Conservation (phyloP, 2,888 invertebrate species). For the Eurytoma adleriae region DNA sequence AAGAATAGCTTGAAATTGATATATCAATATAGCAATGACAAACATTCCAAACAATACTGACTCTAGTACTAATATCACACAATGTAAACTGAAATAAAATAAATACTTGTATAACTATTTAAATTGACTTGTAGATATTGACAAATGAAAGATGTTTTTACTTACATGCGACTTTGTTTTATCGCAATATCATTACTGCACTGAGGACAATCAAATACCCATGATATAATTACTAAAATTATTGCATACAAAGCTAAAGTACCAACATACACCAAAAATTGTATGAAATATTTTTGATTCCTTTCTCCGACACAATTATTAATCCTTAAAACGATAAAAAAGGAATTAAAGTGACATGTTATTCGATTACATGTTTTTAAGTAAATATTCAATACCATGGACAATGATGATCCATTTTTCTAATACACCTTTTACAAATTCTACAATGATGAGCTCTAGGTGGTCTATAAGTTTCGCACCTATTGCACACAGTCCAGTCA, state of each 20-base stretch:
- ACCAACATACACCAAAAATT: slow-evolving; percentile 90
- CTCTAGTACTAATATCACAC: slow-evolving; percentile 88
- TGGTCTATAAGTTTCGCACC: slow-evolving; percentile 89
- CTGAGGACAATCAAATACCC: slow-evolving; percentile 83
- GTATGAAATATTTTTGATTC: slow-evolving; percentile 94
- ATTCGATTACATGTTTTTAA: slow-evolving; percentile 17
- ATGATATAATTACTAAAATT: slow-evolving; percentile 83
- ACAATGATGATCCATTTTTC: slow-evolving; percentile 91
- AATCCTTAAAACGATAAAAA: slow-evolving; percentile 78
- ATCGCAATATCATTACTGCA: slow-evolving; percentile 82
- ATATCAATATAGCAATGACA: slow-evolving; percentile 90
- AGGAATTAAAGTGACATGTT: background rate
- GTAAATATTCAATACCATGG: slow-evolving; percentile 80
- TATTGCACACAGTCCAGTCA: slow-evolving; percentile 88
- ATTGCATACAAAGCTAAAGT: slow-evolving; percentile 82
- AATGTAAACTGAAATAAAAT: slow-evolving; percentile 83
- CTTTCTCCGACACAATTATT: slow-evolving; percentile 95
- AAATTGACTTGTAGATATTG: background rate
- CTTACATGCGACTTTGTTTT: slow-evolving; percentile 87
- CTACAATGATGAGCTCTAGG: slow-evolving; percentile 93
- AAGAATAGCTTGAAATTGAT: slow-evolving; percentile 90
- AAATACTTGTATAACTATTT: slow-evolving; percentile 7
- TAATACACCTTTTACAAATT: slow-evolving; percentile 89
- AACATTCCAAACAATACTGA: slow-evolving; percentile 92
- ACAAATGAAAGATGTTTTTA: slow-evolving; percentile 60